These are phyloP conservation scores for Origma solitaria DNA, from an alignment of 2,113 vertebrate species.

Conservation along the genomic window DNA sequence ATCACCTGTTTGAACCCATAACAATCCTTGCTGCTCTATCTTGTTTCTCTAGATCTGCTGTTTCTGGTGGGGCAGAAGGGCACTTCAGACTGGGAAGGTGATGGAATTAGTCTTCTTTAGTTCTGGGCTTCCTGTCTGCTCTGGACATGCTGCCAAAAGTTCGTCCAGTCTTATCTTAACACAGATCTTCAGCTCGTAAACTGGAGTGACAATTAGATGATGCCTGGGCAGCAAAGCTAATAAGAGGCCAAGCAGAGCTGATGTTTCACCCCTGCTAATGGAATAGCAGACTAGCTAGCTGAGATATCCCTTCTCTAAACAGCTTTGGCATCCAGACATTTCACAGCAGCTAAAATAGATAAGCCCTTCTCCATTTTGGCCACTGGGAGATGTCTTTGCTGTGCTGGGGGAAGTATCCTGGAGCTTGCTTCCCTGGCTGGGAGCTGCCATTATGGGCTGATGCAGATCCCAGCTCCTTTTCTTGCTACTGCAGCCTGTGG, in stretches of 20 bases:
- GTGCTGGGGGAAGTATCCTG: not conserved
- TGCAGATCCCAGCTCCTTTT: not conserved
- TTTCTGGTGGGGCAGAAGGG: not conserved
- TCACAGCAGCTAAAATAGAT: not conserved
- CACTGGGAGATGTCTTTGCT: not conserved
- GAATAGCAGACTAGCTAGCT: not conserved
- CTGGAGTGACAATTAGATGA: conserved; percentile 31
- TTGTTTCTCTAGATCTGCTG: not conserved
- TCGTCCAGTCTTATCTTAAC: not conserved
- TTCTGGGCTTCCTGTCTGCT: not conserved
- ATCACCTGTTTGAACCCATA: not conserved
- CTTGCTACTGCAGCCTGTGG: not conserved
- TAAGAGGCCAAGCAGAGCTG: not conserved
- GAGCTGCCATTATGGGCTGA: not conserved
- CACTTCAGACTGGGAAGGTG: not conserved
- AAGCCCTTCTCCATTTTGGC: not conserved
- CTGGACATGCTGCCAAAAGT: not conserved
- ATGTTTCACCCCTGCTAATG: not conserved
- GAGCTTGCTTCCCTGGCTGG: not conserved
- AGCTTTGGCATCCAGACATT: not conserved
- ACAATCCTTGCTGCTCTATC: not conserved
- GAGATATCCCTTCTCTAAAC: not conserved
- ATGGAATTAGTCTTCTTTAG: not conserved
- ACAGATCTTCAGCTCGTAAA: not conserved
- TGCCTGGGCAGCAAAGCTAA: not conserved